phyloP scores from a whole-genome alignment of 2,113 vertebrate genomes.

The Tachycineta bicolor region DNA sequence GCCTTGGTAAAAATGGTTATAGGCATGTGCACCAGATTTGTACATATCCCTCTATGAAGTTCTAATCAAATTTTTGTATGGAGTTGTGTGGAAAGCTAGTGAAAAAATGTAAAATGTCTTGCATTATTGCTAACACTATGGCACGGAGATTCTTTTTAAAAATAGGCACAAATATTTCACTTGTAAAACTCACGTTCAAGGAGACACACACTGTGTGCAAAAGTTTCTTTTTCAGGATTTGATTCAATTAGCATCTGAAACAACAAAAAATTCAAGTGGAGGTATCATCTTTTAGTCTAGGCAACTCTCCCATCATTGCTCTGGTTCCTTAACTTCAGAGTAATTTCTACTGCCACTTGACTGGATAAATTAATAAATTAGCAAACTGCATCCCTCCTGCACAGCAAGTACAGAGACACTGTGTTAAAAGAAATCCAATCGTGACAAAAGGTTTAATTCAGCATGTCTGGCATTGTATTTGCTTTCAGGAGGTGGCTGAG shows the following conservation, averaged over 20 bases:
- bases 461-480: not conserved
- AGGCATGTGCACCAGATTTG: not conserved
- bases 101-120: not conserved
- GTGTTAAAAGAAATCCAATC: not conserved
- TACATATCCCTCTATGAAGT: not conserved
- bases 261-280: not conserved
- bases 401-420: not conserved
- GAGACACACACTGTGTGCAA: not conserved
- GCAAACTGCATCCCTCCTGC: not conserved
- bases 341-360: not conserved
- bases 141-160: not conserved
- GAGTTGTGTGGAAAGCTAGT: not conserved
- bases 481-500: not conserved
- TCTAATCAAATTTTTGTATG: not conserved
- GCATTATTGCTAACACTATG: accelerated
- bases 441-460: not conserved
- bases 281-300: not conserved
- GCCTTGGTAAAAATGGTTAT: not conserved
- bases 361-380: not conserved
- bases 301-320: not conserved
- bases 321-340: not conserved
- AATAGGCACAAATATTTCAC: not conserved
- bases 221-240: not conserved
- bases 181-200: not conserved
- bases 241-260: not conserved